phyloP scores from a whole-genome alignment of 2,113 vertebrate genomes.

The Tauraco erythrolophus region DNA sequence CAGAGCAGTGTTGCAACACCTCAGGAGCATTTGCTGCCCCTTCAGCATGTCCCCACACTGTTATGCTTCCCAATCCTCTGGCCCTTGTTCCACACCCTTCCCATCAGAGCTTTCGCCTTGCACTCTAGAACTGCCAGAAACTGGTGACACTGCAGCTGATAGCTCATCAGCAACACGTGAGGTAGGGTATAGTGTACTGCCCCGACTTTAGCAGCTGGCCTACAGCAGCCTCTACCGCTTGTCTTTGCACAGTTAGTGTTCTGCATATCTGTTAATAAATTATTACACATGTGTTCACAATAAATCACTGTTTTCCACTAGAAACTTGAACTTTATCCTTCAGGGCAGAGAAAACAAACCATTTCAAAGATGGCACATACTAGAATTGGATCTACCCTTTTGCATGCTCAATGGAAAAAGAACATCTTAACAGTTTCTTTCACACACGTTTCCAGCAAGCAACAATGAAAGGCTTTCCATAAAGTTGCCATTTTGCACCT shows the following conservation, averaged over 20 bases:
- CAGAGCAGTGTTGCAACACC: background rate
- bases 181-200: background rate
- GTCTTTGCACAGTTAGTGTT: background rate
- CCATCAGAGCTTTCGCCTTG: background rate
- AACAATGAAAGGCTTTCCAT: background rate
- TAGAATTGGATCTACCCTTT: background rate
- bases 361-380: background rate
- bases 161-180: rapidly evolving
- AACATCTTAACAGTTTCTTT: background rate
- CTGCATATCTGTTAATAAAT: background rate
- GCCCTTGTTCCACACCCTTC: background rate
- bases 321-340: background rate
- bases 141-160: background rate
- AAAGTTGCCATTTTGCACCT: background rate
- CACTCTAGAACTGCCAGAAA: background rate
- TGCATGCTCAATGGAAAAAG: background rate
- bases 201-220: background rate
- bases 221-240: rapidly evolving
- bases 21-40: background rate
- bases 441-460: background rate
- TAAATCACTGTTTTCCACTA: background rate
- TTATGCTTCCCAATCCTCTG: background rate
- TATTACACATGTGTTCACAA: background rate
- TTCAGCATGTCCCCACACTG: rapidly evolving
- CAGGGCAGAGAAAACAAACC: background rate